These are phyloP conservation scores for Agriopis aurantiaria DNA, from an alignment of 2,888 invertebrate genomes.

Conservation along the genomic window DNA sequence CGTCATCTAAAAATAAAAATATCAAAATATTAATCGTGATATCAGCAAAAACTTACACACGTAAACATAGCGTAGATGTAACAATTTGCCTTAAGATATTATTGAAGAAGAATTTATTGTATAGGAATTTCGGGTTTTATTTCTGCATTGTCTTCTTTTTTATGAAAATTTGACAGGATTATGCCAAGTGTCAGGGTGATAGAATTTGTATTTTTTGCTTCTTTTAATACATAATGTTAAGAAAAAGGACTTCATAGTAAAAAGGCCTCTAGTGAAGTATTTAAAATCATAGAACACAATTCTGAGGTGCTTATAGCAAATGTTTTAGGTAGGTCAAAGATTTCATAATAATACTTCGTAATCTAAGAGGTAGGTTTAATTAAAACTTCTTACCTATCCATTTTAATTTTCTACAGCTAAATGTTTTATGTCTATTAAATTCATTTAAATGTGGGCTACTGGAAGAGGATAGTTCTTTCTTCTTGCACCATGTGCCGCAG, in stretches of 20 bases:
- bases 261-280: neutral
- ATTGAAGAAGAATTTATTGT: neutral
- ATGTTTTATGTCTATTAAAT: no score
- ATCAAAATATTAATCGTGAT: neutral
- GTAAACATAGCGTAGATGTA: neutral
- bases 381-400: no score
- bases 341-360: no score
- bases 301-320: no score
- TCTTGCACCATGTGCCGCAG: no score
- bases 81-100: neutral
- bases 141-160: neutral
- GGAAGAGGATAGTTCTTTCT: no score
- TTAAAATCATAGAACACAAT: no score
- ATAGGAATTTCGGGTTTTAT: neutral
- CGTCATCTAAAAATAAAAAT: constrained; percentile 21
- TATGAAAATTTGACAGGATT: neutral
- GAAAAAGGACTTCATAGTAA: neutral
- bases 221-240: neutral
- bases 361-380: no score
- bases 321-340: no score
- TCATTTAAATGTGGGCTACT: no score
- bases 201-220: constrained; percentile 5
- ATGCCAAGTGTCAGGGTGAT: neutral
- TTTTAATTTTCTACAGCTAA: no score
- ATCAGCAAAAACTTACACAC: neutral